Evolutionary conservation across 1,140 invertebrate genomes (phyloP).

Genomic region (Pseudomyrmex concolor): DNA sequence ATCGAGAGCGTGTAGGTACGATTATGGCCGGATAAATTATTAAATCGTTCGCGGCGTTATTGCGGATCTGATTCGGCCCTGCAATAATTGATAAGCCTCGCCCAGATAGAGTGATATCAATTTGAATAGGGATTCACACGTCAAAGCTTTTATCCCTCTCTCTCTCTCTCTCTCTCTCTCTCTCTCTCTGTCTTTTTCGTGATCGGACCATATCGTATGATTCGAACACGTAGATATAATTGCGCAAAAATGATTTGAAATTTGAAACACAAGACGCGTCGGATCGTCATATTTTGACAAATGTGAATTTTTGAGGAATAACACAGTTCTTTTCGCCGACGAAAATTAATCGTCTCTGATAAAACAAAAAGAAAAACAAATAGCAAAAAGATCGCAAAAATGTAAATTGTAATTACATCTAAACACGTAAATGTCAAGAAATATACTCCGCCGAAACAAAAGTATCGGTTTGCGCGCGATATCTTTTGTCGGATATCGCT

Average conservation of each 20-base stretch:
- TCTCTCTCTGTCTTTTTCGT: neutral
- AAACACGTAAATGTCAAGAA: conserved; percentile 16
- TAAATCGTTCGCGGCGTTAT: conserved; percentile 44
- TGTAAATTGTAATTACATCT: conserved; percentile 22
- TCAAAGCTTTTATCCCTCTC: conserved; percentile 28
- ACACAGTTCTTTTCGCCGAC: neutral
- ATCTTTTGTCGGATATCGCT: conserved; percentile 53
- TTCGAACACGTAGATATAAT: neutral
- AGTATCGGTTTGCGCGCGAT: conserved; percentile 35
- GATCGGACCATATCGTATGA: neutral
- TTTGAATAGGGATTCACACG: neutral
- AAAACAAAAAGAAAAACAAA: neutral
- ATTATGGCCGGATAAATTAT: conserved; percentile 37
- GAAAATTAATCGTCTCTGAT: neutral
- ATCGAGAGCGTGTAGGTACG: neutral
- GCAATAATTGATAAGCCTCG: conserved; percentile 38
- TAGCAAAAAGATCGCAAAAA: neutral
- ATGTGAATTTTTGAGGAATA: no score
- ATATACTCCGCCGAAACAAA: conserved; percentile 33
- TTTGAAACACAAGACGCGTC: no score
- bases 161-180: neutral
- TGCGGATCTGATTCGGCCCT: conserved; percentile 32
- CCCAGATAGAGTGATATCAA: conserved; percentile 41
- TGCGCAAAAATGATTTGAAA: no score
- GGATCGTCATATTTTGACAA: no score